phyloP scores from a whole-genome alignment of 2,113 vertebrate genomes.

The Cyanistes caeruleus region DNA sequence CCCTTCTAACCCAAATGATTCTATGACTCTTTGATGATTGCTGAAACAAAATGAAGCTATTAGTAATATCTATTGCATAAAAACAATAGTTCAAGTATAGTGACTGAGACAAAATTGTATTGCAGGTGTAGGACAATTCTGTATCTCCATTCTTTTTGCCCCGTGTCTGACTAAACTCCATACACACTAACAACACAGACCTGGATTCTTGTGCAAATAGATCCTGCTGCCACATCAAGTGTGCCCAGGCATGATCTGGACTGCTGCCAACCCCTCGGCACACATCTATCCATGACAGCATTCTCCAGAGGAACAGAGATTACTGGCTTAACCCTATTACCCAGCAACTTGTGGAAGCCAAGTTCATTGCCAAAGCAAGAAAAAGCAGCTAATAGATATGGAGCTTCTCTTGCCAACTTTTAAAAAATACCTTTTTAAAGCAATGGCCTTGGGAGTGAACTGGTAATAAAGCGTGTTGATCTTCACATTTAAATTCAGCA shows the following conservation, averaged over 20 bases:
- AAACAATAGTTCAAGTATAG: neutral
- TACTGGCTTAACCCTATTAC: neutral
- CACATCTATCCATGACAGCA: neutral
- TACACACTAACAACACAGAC: neutral
- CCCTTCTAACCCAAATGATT: neutral
- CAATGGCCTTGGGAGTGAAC: neutral
- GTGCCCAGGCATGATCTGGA: neutral
- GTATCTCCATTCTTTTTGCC: neutral
- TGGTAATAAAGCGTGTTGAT: accelerated
- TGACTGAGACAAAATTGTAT: accelerated
- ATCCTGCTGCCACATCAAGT: neutral
- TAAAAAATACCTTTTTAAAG: neutral
- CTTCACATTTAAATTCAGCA: neutral
- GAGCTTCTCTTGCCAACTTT: neutral
- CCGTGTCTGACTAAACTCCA: neutral
- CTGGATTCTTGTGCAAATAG: neutral
- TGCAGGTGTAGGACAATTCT: neutral
- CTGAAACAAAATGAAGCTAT: neutral
- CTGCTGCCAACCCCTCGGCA: neutral
- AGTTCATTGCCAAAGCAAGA: neutral
- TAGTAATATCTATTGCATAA: neutral
- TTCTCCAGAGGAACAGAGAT: neutral
- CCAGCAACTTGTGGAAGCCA: neutral
- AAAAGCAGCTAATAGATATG: accelerated
- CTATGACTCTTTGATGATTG: neutral